A percentile compares a stretch with the other conserved stretches of the same genome.
Evolutionary conservation across 2,888 invertebrate species (phyloP).

Genomic region (Acanthosepion pharaonis): DNA sequence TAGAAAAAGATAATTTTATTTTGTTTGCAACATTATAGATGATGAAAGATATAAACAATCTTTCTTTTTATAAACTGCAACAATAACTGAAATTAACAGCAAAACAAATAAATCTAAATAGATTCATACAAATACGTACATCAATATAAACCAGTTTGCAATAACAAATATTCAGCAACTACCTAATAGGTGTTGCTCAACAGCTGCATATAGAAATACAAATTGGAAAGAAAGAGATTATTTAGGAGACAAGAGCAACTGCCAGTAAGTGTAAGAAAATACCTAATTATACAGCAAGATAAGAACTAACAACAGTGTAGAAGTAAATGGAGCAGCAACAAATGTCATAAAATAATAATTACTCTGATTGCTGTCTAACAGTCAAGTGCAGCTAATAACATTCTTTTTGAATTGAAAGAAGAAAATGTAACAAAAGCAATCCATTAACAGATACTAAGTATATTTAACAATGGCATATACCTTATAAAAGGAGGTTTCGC

Average conservation of each 20-base stretch:
- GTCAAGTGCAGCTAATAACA: background rate
- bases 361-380: background rate
- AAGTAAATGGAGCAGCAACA: background rate
- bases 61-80: no score
- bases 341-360: conserved; percentile 21
- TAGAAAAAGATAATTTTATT: no score
- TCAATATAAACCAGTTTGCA: no score
- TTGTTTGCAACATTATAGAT: no score
- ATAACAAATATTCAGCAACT: background rate
- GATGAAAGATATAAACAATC: no score
- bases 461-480: no score
- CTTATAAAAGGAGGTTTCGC: no score
- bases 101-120: no score
- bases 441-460: background rate
- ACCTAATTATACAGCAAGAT: background rate
- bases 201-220: background rate
- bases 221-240: background rate
- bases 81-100: no score
- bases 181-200: background rate
- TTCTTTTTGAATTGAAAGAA: background rate
- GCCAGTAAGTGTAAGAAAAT: background rate
- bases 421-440: background rate
- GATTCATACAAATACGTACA: no score
- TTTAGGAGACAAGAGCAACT: conserved; percentile 3
- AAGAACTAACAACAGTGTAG: background rate